These are phyloP conservation scores for Sitobion miscanthi DNA, from an alignment of 1,140 invertebrate species.

Conservation along the genomic window DNA sequence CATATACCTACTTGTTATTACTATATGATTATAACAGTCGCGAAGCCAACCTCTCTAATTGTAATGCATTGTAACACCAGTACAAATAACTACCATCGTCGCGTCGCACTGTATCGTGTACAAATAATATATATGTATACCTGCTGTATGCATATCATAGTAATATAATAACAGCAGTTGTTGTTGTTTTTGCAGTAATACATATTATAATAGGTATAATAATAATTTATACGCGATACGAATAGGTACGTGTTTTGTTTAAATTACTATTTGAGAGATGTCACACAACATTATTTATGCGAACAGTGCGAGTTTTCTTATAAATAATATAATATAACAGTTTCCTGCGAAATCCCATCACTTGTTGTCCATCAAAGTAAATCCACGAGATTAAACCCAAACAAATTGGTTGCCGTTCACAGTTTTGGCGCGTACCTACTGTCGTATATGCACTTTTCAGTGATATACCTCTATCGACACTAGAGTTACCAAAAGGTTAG, in stretches of 20 bases:
- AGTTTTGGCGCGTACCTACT: not conserved
- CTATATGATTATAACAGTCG: not conserved
- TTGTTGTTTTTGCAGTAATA: not conserved
- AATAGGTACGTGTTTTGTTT: not conserved
- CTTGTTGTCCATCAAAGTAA: not conserved
- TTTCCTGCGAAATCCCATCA: not conserved
- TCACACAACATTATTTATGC: not conserved
- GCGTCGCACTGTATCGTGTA: not conserved
- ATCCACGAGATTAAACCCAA: not conserved
- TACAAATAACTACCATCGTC: not conserved
- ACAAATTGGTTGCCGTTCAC: not conserved
- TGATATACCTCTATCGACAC: no score
- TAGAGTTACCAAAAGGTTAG: no score
- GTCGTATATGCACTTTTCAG: no score
- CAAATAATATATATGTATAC: not conserved
- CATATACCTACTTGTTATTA: not conserved
- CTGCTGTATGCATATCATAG: not conserved
- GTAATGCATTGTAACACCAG: not conserved
- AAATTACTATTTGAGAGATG: constrained; percentile 28
- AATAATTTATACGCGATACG: not conserved
- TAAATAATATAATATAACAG: not conserved
- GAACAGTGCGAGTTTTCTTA: not conserved
- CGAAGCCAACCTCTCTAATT: not conserved
- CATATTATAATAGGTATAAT: no score
- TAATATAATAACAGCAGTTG: not conserved